Conservation (phyloP, 2,888 invertebrate genomes). For the Criorhina ranunculi region DNA sequence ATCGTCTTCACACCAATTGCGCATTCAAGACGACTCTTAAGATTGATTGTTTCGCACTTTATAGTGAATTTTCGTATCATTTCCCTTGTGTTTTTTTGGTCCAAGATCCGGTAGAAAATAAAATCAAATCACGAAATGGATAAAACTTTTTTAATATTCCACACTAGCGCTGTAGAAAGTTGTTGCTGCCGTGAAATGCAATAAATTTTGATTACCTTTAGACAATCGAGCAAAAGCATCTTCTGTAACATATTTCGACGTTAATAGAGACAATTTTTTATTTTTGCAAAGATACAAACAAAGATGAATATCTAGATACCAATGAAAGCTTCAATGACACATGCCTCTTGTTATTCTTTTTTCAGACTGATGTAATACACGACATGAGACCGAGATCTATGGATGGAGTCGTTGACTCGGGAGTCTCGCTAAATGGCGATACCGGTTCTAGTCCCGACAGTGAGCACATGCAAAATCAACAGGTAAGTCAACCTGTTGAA, state of each 20-base stretch:
- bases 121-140: slow-evolving; percentile 61
- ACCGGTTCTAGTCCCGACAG: slow-evolving; percentile 83
- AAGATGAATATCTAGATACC: not conserved
- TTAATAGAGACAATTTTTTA: slow-evolving; percentile 35
- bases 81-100: slow-evolving; percentile 45
- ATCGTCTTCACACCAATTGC: slow-evolving; percentile 38
- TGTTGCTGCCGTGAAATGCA: slow-evolving; percentile 29
- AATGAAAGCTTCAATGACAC: slow-evolving; percentile 37
- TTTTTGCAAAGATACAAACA: slow-evolving; percentile 12
- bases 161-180: slow-evolving; percentile 54
- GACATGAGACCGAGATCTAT: slow-evolving; percentile 83
- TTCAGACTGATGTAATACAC: slow-evolving; percentile 83
- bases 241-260: not conserved
- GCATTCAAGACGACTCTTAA: slow-evolving; percentile 50
- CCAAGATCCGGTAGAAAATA: slow-evolving; percentile 55
- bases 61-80: slow-evolving; percentile 5
- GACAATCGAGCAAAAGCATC: slow-evolving; percentile 22
- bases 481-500: slow-evolving; percentile 78
- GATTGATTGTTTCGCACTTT: slow-evolving; percentile 14
- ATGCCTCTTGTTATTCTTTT: slow-evolving; percentile 62
- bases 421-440: slow-evolving; percentile 83
- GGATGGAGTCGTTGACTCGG: slow-evolving; percentile 83
- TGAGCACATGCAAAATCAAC: slow-evolving; percentile 82
- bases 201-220: slow-evolving; percentile 30
- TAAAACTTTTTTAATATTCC: slow-evolving; percentile 47